Evolutionary conservation across 2,113 vertebrate genomes (phyloP).

Genomic region (Microcebus tavaratra): DNA sequence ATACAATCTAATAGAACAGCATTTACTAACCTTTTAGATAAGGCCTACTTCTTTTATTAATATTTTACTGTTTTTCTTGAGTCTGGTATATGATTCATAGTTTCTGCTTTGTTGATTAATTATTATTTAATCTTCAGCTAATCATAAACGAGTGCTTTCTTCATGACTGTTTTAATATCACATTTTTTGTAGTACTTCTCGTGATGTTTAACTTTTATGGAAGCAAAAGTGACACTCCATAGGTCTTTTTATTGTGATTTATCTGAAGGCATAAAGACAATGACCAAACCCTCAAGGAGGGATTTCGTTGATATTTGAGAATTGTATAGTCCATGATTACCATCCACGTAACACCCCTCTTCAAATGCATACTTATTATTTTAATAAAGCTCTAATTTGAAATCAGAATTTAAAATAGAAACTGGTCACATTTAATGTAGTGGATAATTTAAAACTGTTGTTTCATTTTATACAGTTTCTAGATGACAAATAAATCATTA

Average conservation of each 20-base stretch:
- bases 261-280: background rate
- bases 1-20: background rate
- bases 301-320: background rate
- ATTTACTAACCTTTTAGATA: background rate
- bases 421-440: background rate
- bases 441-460: background rate
- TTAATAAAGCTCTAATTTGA: constrained; percentile 6
- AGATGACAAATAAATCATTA: constrained; percentile 39
- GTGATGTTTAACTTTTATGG: background rate
- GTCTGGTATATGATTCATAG: background rate
- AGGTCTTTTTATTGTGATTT: background rate
- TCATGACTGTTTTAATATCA: background rate
- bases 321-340: background rate
- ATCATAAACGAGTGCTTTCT: background rate
- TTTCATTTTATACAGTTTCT: constrained; percentile 45
- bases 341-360: background rate
- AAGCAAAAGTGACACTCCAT: background rate
- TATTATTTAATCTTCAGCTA: background rate
- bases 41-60: background rate
- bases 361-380: background rate
- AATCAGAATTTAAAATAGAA: background rate
- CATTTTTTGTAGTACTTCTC: background rate
- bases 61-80: background rate
- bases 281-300: background rate
- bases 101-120: background rate